Percentiles rank a stretch among this genome's conserved stretches.
phyloP scores from a whole-genome alignment of 1,140 invertebrate species.

The Potamilus streckersoni region DNA sequence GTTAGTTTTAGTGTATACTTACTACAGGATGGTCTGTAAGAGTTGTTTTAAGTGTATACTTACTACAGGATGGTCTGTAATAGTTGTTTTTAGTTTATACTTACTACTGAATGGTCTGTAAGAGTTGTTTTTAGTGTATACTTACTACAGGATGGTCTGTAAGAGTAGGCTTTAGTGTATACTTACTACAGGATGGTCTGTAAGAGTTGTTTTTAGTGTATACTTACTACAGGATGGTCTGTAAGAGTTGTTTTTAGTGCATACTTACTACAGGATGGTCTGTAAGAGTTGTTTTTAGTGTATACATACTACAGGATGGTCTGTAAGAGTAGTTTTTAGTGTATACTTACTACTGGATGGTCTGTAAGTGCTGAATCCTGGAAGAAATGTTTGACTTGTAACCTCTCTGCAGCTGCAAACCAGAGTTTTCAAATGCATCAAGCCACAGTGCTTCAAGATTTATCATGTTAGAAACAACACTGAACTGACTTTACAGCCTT shows the following conservation, averaged over 20 bases:
- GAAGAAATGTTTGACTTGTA: conserved; percentile 66
- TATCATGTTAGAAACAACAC: neutral
- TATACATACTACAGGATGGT: conserved; percentile 61
- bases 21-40: conserved; percentile 62
- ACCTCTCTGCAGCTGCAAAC: conserved; percentile 61
- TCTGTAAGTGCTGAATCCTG: conserved; percentile 61
- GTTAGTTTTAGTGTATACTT: conserved; percentile 24
- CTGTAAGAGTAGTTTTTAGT: conserved; percentile 13
- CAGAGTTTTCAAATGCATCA: neutral
- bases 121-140: conserved; percentile 17
- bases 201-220: conserved; percentile 16
- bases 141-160: conserved; percentile 63
- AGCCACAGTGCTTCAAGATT: neutral
- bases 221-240: conserved; percentile 62
- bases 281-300: conserved; percentile 23
- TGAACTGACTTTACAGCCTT: neutral
- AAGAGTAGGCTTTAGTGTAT: conserved; percentile 9
- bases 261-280: conserved; percentile 62
- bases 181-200: conserved; percentile 63
- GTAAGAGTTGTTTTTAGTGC: conserved; percentile 24
- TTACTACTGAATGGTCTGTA: conserved; percentile 62
- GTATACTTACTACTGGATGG: conserved; percentile 60
- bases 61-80: conserved; percentile 63
- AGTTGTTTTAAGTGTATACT: conserved; percentile 12
- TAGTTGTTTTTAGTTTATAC: conserved; percentile 3